These are phyloP conservation scores for Odontamblyopus lacepedii DNA, from an alignment of 2,797 vertebrate species.

Conservation along the genomic window DNA sequence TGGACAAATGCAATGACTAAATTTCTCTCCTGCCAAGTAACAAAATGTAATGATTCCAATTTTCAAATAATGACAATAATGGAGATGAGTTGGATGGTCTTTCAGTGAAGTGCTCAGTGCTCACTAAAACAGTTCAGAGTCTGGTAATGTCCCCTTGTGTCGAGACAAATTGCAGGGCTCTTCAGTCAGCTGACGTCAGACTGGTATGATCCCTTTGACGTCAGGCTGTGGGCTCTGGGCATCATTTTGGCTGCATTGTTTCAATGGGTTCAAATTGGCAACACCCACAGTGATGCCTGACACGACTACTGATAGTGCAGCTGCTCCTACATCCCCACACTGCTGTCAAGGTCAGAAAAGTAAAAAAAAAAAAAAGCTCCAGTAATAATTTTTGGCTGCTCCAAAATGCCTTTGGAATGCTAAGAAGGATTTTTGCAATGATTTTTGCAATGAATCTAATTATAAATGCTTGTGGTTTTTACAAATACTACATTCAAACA, in stretches of 20 bases:
- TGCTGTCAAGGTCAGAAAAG: slow-evolving; percentile 42
- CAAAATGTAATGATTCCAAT: slow-evolving; percentile 8
- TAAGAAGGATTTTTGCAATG: neutral
- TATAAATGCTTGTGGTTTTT: neutral
- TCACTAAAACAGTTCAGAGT: slow-evolving; percentile 22
- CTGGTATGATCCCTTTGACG: slow-evolving; percentile 54
- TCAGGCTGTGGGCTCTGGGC: slow-evolving; percentile 54
- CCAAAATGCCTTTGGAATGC: neutral
- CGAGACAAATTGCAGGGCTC: slow-evolving; percentile 46
- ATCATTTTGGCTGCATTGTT: slow-evolving; percentile 48
- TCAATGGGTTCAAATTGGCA: slow-evolving; percentile 49
- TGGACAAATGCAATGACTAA: neutral
- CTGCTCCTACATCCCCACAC: slow-evolving; percentile 45
- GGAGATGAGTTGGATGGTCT: slow-evolving; percentile 20
- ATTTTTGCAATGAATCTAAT: neutral
- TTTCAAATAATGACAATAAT: slow-evolving; percentile 13
- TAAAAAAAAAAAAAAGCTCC: slow-evolving; percentile 2
- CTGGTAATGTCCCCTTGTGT: slow-evolving; percentile 38
- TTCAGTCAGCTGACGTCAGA: slow-evolving; percentile 57
- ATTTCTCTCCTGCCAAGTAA: slow-evolving; percentile 1
- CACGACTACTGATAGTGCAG: slow-evolving; percentile 51
- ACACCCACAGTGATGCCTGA: slow-evolving; percentile 44
- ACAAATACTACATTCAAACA: neutral
- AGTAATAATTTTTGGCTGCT: slow-evolving; percentile 16
- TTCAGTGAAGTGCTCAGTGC: slow-evolving; percentile 5